Conservation (phyloP, 2,797 vertebrate genomes). For the Acrocephalus scirpaceus region DNA sequence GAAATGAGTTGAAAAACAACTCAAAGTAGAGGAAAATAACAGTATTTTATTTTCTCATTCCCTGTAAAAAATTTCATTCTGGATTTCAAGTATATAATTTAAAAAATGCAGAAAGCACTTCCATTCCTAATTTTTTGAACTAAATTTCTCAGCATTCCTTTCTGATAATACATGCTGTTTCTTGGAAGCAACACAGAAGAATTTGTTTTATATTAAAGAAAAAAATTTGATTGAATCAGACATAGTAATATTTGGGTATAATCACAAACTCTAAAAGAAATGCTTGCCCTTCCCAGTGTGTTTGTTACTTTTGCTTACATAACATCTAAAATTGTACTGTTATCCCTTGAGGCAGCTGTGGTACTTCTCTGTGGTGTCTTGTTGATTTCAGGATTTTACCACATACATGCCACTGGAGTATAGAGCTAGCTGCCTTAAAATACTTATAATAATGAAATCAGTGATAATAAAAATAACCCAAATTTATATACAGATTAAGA, state of each 20-base stretch:
- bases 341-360: neutral
- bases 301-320: neutral
- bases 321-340: neutral
- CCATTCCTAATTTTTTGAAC: neutral
- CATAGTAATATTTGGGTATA: neutral
- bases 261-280: neutral
- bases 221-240: neutral
- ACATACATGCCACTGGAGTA: neutral
- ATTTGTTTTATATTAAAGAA: neutral
- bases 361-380: neutral
- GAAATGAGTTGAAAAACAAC: conserved; percentile 21
- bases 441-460: neutral
- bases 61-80: neutral
- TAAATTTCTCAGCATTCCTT: neutral
- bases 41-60: neutral
- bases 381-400: neutral
- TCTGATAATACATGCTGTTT: neutral
- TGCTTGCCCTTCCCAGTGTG: neutral
- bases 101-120: neutral
- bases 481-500: neutral
- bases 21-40: neutral
- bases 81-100: neutral
- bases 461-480: neutral
- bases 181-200: neutral
- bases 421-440: neutral